A percentile compares a stretch with the other conserved stretches of the same genome.
Evolutionary conservation across 2,888 invertebrate species (phyloP).

Genomic region (Eilema depressum): DNA sequence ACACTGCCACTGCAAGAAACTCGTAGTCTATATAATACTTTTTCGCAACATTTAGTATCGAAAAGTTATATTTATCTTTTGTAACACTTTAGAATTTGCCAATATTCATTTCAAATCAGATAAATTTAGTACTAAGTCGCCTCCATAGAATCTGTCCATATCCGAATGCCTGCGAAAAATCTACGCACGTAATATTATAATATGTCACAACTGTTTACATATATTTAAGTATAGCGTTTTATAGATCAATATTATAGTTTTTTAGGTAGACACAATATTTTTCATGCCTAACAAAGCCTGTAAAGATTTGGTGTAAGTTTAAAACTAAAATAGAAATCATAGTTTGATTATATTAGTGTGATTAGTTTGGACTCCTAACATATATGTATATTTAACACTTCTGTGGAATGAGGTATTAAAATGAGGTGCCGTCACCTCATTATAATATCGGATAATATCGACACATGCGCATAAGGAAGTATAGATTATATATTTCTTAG

Average conservation of each 20-base stretch:
- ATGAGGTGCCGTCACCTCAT: constrained; percentile 5
- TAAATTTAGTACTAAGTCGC: constrained; percentile 20
- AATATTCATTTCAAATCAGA: background rate
- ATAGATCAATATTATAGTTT: constrained; percentile 52
- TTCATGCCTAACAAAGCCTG: constrained; percentile 34
- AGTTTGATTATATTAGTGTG: constrained; percentile 21
- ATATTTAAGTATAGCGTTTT: constrained; percentile 56
- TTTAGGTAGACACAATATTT: constrained; percentile 50
- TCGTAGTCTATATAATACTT: background rate
- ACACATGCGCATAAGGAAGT: constrained; percentile 10
- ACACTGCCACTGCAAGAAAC: background rate
- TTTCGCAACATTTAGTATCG: background rate
- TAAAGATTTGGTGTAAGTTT: constrained; percentile 18
- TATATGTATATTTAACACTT: constrained; percentile 27
- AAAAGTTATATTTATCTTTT: background rate
- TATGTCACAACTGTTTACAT: constrained; percentile 49
- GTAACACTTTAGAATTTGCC: background rate
- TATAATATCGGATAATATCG: constrained; percentile 1
- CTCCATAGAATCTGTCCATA: constrained; percentile 23
- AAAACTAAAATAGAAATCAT: constrained; percentile 15
- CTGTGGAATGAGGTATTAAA: constrained; percentile 11
- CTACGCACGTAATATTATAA: constrained; percentile 36
- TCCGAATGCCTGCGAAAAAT: constrained; percentile 36
- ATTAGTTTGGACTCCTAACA: constrained; percentile 20
- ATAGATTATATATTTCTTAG: constrained; percentile 48